Percentiles rank a stretch among this genome's conserved stretches.
These are phyloP conservation scores for Orchestes rusci DNA, from an alignment of 2,888 invertebrate species.

Conservation along the genomic window DNA sequence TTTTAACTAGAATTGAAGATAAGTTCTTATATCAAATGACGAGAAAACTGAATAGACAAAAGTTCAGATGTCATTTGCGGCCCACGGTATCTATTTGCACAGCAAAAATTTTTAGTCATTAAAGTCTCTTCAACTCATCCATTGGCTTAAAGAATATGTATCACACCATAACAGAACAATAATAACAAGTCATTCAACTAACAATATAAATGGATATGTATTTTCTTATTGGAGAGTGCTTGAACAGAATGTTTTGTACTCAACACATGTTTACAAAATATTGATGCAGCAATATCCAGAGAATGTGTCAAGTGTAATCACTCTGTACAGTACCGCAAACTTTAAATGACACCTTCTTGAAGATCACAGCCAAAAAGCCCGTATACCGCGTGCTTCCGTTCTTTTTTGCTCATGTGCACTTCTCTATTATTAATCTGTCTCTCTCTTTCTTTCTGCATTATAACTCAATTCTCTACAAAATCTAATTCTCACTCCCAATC, in stretches of 20 bases:
- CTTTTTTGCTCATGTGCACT: conserved; percentile 17
- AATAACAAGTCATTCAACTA: conserved; percentile 45
- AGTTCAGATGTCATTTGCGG: too few relatives aligned
- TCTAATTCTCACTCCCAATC: conserved; percentile 33
- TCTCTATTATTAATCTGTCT: background rate
- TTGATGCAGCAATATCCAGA: too few relatives aligned
- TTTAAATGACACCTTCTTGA: conserved; percentile 43
- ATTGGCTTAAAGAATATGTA: conserved; percentile 38
- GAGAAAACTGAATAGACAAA: too few relatives aligned
- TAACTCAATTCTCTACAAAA: conserved; percentile 26
- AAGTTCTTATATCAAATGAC: too few relatives aligned
- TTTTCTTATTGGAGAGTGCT: conserved; percentile 42
- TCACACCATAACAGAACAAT: conserved; percentile 48
- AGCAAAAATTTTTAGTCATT: conserved; percentile 21
- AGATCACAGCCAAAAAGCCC: conserved; percentile 45
- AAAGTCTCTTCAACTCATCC: conserved; percentile 17
- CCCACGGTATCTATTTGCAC: too few relatives aligned
- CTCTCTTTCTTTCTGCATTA: conserved; percentile 25
- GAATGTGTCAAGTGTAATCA: too few relatives aligned
- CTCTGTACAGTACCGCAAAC: conserved; percentile 1
- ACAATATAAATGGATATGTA: conserved; percentile 48
- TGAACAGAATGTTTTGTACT: conserved; percentile 5
- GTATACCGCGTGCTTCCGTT: conserved; percentile 23
- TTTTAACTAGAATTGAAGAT: too few relatives aligned
- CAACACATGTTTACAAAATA: too few relatives aligned